Base-by-base conservation (phyloP, 2,888 invertebrate genomes). In the Thysanoteuthis rhombus region DNA sequence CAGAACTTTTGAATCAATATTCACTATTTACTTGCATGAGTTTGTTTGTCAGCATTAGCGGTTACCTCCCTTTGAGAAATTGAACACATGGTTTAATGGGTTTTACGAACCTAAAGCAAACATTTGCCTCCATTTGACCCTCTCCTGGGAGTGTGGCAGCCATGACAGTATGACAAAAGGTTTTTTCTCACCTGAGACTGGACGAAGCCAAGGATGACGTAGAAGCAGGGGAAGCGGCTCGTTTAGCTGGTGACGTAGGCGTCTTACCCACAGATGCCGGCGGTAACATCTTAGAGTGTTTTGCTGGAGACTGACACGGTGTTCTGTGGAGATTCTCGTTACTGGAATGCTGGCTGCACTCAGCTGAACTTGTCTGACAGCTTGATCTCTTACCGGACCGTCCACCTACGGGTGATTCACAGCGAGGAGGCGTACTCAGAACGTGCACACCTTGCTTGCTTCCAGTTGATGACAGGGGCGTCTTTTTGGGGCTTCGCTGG, bases 141-240 rank as follows among this genome's bases (percentile, higher is more conserved):
- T n/a, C n/a, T n/a, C n/a, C n/a, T n/a, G n/a, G n/a, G n/a, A n/a
- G n/a, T n/a, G n/a, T n/a, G n/a, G n/a, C n/a, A n/a, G n/a, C n/a
- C n/a, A n/a, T n/a, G n/a, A n/a, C n/a, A n/a, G 16, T 16, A 90
- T 22, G 8, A 90, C 39, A 90, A 90, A 90, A 90, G n/a, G 16
- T 90, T 10, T 40, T n/a, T n/a, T 32, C 91, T 40, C 28, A 91
- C 91, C 42, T 42, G 42, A 91, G 91, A 91, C 91, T 91, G 42
- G 91, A 91, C 38, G 91, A 91, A 75, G 75, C n/a, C 75, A 75
- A n/a, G n/a, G 75, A 75, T 12, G 75, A 75, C n/a, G 75, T 75
- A 5, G 91, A 91, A 42, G 91, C 91, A 25, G 91, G 91, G 32
- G 91, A 91, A 28, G 42, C 42, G 6, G 91, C 42, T 40, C 91